phyloP scores from a whole-genome alignment of 2,888 invertebrate species.

The Apamea epomidion region DNA sequence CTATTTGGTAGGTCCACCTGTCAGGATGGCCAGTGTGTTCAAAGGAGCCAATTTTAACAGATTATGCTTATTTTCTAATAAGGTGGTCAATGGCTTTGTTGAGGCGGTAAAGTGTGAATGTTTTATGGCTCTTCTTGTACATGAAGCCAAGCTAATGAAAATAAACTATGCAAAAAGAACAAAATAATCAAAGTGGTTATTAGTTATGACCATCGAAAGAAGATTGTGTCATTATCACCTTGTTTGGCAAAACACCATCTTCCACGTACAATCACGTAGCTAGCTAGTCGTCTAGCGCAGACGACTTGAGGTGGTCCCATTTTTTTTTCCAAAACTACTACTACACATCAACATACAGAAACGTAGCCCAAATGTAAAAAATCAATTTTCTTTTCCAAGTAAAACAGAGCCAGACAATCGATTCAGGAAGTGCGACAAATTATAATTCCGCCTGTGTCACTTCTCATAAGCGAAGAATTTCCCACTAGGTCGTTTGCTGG shows the following conservation, averaged over 20 bases:
- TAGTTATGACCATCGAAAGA: not conserved
- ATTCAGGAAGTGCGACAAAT: not conserved
- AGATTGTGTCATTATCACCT: not conserved
- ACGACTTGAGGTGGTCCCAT: too few species aligned
- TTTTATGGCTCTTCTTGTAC: not conserved
- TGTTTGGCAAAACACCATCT: not conserved
- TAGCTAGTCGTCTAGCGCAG: not conserved
- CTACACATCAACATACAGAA: too few species aligned
- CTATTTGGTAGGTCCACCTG: conserved; percentile 11
- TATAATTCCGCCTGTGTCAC: not conserved
- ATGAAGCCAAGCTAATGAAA: not conserved
- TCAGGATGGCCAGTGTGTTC: not conserved
- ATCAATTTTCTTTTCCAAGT: not conserved
- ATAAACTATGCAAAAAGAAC: not conserved
- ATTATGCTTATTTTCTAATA: conserved; percentile 6
- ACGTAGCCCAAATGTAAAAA: not conserved
- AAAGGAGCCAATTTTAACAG: not conserved
- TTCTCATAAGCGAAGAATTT: conserved; percentile 9
- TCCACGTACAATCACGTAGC: not conserved
- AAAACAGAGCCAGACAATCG: too few species aligned
- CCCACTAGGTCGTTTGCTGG: conserved; percentile 32
- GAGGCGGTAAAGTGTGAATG: not conserved
- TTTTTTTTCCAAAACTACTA: not conserved
- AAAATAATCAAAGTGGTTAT: not conserved
- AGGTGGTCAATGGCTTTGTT: not conserved